These are phyloP conservation scores for Amaurobius ferox DNA, from an alignment of 2,888 invertebrate species.

Conservation along the genomic window DNA sequence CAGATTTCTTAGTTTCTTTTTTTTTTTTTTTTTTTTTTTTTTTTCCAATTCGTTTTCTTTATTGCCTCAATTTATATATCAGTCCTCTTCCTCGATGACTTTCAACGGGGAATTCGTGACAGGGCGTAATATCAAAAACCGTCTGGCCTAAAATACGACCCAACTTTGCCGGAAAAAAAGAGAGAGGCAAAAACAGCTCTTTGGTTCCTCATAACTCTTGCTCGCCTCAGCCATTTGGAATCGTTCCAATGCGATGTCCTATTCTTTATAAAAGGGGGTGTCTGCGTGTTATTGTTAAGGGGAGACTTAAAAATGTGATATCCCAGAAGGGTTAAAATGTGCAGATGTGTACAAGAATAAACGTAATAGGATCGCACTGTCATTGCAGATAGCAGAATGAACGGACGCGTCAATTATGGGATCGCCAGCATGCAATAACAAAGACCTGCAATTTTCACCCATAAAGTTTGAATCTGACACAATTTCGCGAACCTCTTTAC, in stretches of 20 bases:
- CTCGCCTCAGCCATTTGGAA: conserved; percentile 26
- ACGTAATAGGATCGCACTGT: too few relatives aligned
- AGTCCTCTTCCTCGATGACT: not conserved
- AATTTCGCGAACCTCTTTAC: too few relatives aligned
- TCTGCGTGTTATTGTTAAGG: not conserved
- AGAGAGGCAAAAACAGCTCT: not conserved
- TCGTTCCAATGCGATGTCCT: not conserved
- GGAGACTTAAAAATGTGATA: not conserved
- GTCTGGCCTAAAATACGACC: not conserved
- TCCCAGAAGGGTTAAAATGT: not conserved
- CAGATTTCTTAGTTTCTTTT: not conserved
- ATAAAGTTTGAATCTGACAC: too few relatives aligned
- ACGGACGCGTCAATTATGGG: too few relatives aligned
- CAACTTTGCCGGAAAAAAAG: not conserved
- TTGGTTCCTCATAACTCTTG: conserved; percentile 23
- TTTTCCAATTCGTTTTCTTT: not conserved
- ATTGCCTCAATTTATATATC: not conserved
- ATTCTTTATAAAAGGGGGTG: not conserved
- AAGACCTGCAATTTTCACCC: too few relatives aligned
- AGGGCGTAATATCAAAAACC: not conserved
- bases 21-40: too few relatives aligned
- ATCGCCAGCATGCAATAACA: too few relatives aligned
- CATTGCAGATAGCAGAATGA: too few relatives aligned
- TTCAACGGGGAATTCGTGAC: not conserved
- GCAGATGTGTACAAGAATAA: too few relatives aligned